Evolutionary conservation across 2,797 vertebrate genomes (phyloP).

Genomic region (Myioborus miniatus): DNA sequence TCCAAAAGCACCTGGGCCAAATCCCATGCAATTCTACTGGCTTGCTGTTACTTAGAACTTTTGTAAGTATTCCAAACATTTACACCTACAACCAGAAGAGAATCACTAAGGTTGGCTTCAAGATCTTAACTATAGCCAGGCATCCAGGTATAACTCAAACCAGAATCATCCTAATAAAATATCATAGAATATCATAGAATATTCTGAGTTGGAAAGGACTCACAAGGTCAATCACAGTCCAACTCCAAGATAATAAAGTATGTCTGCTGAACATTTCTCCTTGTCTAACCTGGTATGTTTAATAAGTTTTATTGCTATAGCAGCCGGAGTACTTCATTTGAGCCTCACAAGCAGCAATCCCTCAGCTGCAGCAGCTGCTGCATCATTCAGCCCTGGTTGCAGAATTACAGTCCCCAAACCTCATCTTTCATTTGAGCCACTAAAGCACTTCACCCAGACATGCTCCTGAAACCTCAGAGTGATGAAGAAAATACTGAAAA

Average conservation of each 20-base stretch:
- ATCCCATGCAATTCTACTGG: neutral
- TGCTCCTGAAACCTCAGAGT: neutral
- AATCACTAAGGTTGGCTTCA: neutral
- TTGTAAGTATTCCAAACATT: neutral
- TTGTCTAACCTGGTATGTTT: neutral
- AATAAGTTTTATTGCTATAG: neutral
- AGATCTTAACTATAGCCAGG: neutral
- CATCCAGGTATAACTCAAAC: neutral
- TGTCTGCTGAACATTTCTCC: neutral
- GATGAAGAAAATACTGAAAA: neutral
- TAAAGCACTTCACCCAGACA: neutral
- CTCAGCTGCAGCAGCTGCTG: neutral
- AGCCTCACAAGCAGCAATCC: neutral
- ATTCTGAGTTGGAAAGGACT: neutral
- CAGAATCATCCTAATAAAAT: neutral
- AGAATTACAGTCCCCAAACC: neutral
- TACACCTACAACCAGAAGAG: neutral
- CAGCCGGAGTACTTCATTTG: neutral
- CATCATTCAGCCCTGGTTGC: fast-evolving
- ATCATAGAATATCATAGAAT: neutral
- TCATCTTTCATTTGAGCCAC: neutral
- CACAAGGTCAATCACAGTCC: neutral
- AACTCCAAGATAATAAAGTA: neutral
- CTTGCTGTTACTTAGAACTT: neutral
- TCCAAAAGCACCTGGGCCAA: neutral